Percentiles rank a stretch among this genome's conserved stretches.
phyloP scores from a whole-genome alignment of 2,888 invertebrate species.

The Pristionchus maxplancki region DNA sequence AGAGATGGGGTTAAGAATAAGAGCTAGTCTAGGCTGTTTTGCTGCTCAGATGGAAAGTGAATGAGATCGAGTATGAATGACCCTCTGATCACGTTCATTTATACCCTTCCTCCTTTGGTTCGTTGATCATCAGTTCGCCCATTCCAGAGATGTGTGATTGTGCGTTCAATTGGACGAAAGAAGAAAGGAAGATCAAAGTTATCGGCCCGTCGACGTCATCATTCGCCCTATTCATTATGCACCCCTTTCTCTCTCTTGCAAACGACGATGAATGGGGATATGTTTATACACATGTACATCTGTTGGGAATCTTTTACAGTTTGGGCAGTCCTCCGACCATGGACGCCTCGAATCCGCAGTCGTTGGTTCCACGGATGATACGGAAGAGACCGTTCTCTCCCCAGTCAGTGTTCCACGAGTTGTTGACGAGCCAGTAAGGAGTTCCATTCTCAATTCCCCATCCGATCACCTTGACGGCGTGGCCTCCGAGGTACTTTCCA shows the following conservation, averaged over 20 bases:
- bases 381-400: slow-evolving; percentile 83
- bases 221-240: not conserved
- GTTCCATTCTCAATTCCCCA: slow-evolving; percentile 85
- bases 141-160: not conserved
- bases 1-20: too few relatives aligned
- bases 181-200: not conserved
- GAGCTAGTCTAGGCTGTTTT: not conserved
- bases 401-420: slow-evolving; percentile 95
- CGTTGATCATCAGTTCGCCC: not conserved
- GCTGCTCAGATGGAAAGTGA: not conserved
- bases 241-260: not conserved
- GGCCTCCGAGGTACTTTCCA: slow-evolving; percentile 86
- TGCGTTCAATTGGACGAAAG: not conserved
- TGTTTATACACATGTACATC: slow-evolving; percentile 38
- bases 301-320: not conserved
- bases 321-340: slow-evolving; percentile 58
- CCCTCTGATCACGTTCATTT: not conserved
- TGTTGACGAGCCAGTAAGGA: slow-evolving; percentile 93
- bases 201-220: not conserved
- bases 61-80: not conserved
- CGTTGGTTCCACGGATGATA: slow-evolving; percentile 60
- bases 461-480: slow-evolving; percentile 89
- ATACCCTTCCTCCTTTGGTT: slow-evolving; percentile 1
- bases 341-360: slow-evolving; percentile 58
- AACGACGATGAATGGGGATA: not conserved